Evolutionary conservation across 2,888 invertebrate genomes (phyloP), one percentile per base, ranked within the genome.

Genomic region (Resseliella maxima): DNA sequence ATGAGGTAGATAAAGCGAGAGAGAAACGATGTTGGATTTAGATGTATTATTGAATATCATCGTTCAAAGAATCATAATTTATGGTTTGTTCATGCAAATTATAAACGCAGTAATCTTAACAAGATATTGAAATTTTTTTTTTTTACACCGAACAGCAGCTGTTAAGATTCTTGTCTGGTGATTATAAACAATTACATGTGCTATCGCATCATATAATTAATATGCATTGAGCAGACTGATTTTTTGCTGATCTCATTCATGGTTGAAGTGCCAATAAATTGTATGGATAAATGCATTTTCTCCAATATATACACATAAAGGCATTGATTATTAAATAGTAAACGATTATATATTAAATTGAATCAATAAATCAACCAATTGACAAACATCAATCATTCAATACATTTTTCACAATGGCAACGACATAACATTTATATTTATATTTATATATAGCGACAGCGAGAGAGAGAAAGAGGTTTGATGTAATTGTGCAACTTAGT

Each of bases 141-240:
- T 27, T 12, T 5, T 15, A 35, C 2, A 18, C 18, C 18, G 31
- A 10, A 31, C 15, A n/a, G 18, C 72, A 72, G 31, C 72, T 72
- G 72, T 15, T 72, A 72, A 27, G 35, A 31, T 35, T 59, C 59
- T 59, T 59, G 59, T 59, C 3, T 0, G 27, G 59, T 24, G 6
- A 59, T 59, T 72, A 72, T 72, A 72, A 72, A 72, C 72, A 72
- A 72, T 72, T 72, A 72, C 72, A 72, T 72, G 72, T 72, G 31
- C 31, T 72, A 72, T 15, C 31, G 31, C 72, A 15, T 35, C 72
- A 31, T 72, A 18, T 72, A 31, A 31, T 72, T 72, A 72, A 72
- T 72, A 72, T 59, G n/a, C 59, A 35, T 35, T 12, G 2, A 5
- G 72, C 31, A 24, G 18, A 50, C 18, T 15, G 72, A 31, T 27